Evolutionary conservation across 1,140 invertebrate species (phyloP), one percentile per base, ranked within the genome.

Genomic region (Tetramorium alpestre): DNA sequence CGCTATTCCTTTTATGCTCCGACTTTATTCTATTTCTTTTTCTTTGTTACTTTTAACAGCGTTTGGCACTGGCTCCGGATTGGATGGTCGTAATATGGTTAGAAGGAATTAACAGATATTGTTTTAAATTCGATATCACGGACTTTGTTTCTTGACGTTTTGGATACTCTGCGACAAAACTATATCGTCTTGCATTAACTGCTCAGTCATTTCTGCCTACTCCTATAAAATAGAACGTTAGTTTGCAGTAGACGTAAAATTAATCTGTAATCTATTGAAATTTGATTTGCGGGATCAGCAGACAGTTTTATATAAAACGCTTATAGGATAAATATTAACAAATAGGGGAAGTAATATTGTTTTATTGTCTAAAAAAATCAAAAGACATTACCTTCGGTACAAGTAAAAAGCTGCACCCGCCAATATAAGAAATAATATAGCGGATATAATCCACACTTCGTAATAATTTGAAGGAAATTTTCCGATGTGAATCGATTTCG

Each of bases 361-460:
- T 65, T 33, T 33, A 33, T 33, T 22, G 25, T 76, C 3, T 51
- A 44, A 8, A 13, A 47, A 38, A 1, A 33, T 33, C 28, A 33
- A 18, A 62, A 1, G 25, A 51, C 28, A 58, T 3, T 86, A 89
- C 88, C 87, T 91, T 64, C 70, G 85, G 64, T 82, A 91, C 5
- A 88, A 5, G 11, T 89, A 76, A 22, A 86, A 67, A 3, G 1
- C 18, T 10, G 28, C 41, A 1, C 44, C 11, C 22, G 16, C 25
- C 0, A 69, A 2, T 62, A 82, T 0, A 33, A 85, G 8, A 10
- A 91, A 8, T 47, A 92, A 80, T n/a, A 86, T 6, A 8, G 88
- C 3, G 0, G 84, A 72, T 41, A 85, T 58, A 0, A 91, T 11
- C 92, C 92, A 93, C 0, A 3, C 16, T 22, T 73, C 64, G 8